These are phyloP conservation scores for Syngnathus acus DNA, from an alignment of 2,797 vertebrate genomes.

Conservation along the genomic window DNA sequence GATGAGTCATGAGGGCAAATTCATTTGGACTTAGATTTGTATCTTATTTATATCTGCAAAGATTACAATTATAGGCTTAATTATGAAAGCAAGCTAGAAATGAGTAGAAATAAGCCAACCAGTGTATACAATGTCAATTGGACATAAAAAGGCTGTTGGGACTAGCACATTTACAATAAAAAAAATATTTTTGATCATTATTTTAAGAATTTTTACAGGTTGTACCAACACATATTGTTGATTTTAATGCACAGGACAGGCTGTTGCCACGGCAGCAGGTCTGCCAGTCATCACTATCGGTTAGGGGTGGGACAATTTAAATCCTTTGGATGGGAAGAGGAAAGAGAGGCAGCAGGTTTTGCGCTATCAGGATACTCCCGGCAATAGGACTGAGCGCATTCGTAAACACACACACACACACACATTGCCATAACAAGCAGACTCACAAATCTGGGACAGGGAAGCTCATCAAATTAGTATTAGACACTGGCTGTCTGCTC, in stretches of 20 bases:
- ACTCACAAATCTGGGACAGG: constrained; percentile 41
- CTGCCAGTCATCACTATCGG: constrained; percentile 17
- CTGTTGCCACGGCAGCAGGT: constrained; percentile 4
- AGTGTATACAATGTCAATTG: too few relatives aligned
- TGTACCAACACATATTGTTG: background rate
- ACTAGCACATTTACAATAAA: too few relatives aligned
- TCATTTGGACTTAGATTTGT: background rate
- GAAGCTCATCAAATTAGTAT: constrained; percentile 54
- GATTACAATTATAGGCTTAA: background rate
- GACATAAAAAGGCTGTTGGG: too few relatives aligned
- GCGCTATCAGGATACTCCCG: background rate
- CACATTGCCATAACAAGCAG: constrained; percentile 6
- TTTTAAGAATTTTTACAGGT: too few relatives aligned
- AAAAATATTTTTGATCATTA: too few relatives aligned
- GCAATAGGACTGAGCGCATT: background rate
- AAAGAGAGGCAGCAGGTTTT: background rate
- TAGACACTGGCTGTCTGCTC: constrained; percentile 30
- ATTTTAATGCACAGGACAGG: constrained; percentile 11
- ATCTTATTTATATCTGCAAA: background rate
- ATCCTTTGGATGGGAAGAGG: constrained; percentile 21
- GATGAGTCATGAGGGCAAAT: background rate
- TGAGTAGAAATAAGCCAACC: background rate
- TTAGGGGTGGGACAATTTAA: constrained; percentile 13
- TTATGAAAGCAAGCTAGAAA: background rate
- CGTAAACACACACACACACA: constrained; percentile 9